Evolutionary conservation across 1,140 invertebrate species (phyloP).

Genomic region (Drosophila burlai): DNA sequence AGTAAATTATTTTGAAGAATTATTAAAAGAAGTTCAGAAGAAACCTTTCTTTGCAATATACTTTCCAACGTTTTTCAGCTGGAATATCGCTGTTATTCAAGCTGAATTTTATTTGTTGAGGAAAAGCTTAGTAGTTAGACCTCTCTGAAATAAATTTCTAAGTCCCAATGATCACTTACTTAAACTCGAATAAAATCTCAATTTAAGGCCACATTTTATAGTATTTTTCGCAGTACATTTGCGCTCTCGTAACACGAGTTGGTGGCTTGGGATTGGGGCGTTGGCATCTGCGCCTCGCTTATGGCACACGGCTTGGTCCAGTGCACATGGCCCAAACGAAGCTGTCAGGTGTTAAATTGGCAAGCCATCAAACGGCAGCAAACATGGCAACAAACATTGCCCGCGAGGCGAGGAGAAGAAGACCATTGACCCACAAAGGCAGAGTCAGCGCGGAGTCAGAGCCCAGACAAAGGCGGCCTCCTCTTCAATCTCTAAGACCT

Average conservation of each 20-base stretch:
- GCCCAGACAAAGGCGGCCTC: slow-evolving; percentile 57
- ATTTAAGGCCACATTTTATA: background rate
- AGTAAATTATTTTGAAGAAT: background rate
- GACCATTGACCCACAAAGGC: slow-evolving; percentile 75
- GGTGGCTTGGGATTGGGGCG: slow-evolving; percentile 48
- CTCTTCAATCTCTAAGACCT: slow-evolving; percentile 42
- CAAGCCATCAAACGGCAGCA: slow-evolving; percentile 64
- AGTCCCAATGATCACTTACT: background rate
- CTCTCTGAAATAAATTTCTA: background rate
- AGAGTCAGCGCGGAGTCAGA: slow-evolving; percentile 34
- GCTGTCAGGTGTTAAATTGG: slow-evolving; percentile 80
- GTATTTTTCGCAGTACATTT: background rate
- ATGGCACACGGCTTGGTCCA: slow-evolving; percentile 62
- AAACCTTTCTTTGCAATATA: background rate
- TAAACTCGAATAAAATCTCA: background rate
- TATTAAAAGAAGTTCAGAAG: background rate
- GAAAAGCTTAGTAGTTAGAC: too few species aligned
- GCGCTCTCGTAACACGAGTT: slow-evolving; percentile 54
- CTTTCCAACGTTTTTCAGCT: background rate
- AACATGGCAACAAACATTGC: slow-evolving; percentile 62
- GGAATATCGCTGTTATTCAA: background rate
- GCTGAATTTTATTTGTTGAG: background rate
- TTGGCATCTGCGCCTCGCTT: slow-evolving; percentile 53
- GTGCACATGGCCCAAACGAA: slow-evolving; percentile 48
- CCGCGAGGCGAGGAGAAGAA: slow-evolving; percentile 19